phyloP scores from a whole-genome alignment of 2,797 vertebrate genomes.

The Huso huso region DNA sequence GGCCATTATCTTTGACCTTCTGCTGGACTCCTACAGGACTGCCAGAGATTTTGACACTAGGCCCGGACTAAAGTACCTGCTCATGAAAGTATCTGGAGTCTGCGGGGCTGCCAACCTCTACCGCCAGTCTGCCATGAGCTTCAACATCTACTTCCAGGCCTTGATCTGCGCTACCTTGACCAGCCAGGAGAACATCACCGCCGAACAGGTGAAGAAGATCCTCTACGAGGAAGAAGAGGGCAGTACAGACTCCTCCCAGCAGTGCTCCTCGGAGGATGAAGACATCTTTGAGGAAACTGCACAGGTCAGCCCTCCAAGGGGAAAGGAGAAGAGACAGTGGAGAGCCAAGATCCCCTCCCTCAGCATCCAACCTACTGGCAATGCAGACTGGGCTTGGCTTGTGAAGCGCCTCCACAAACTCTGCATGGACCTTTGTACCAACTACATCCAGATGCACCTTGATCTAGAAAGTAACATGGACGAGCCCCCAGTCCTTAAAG shows the following conservation, averaged over 20 bases:
- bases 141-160: constrained; percentile 92
- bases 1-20: constrained; percentile 90
- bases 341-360: constrained; percentile 70
- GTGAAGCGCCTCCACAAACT: constrained; percentile 86
- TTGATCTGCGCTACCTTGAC: constrained; percentile 81
- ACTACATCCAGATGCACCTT: constrained; percentile 93
- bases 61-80: constrained; percentile 87
- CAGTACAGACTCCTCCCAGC: constrained; percentile 86
- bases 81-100: constrained; percentile 95
- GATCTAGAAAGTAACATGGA: constrained; percentile 78
- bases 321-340: constrained; percentile 80
- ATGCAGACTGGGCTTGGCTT: constrained; percentile 89
- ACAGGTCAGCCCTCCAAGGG: constrained; percentile 86
- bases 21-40: constrained; percentile 91
- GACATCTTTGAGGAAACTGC: constrained; percentile 97
- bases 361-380: constrained; percentile 75
- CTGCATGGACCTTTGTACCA: constrained; percentile 86
- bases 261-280: constrained; percentile 89
- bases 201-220: constrained; percentile 87
- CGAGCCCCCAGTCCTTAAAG: constrained; percentile 57
- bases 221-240: constrained; percentile 86
- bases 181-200: constrained; percentile 78
- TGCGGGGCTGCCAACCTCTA: constrained; percentile 89
- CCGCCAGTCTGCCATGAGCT: constrained; percentile 94
- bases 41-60: constrained; percentile 91